These are phyloP conservation scores for Ophion ventricosus DNA, from an alignment of 2,888 invertebrate genomes.

Conservation along the genomic window DNA sequence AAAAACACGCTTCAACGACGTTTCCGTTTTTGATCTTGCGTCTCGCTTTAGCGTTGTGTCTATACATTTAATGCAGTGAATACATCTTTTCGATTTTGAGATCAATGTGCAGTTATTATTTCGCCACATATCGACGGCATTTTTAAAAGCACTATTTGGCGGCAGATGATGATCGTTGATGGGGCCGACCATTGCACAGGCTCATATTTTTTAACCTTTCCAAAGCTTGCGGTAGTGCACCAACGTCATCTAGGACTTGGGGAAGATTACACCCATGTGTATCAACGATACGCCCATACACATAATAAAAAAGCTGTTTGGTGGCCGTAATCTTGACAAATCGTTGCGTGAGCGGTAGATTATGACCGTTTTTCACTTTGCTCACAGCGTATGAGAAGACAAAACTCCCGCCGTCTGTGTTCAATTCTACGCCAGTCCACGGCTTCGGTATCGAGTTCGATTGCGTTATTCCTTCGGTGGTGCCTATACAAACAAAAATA, in stretches of 20 bases:
- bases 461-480: conserved; percentile 13
- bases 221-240: too few species aligned
- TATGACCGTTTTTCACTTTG: too few species aligned
- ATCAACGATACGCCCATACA: too few species aligned
- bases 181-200: too few species aligned
- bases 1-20: neutral
- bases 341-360: too few species aligned
- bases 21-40: conserved; percentile 6
- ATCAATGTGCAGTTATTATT: conserved; percentile 42
- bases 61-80: conserved; percentile 32
- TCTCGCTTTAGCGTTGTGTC: conserved; percentile 17
- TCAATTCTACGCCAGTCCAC: conserved; percentile 21
- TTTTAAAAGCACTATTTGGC: conserved; percentile 34
- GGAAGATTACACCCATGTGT: too few species aligned
- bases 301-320: too few species aligned
- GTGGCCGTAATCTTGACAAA: too few species aligned
- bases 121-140: conserved; percentile 40
- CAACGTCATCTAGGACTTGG: too few species aligned
- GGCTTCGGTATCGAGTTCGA: conserved; percentile 34
- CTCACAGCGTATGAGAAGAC: conserved; percentile 24
- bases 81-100: conserved; percentile 44
- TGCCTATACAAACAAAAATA: conserved; percentile 11
- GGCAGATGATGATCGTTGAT: conserved; percentile 35
- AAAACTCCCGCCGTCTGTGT: conserved; percentile 7
- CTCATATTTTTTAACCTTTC: too few species aligned